A percentile compares a stretch with the other conserved stretches of the same genome.
These are phyloP conservation scores for Isoperla grammatica DNA, from an alignment of 2,888 invertebrate species.

Conservation along the genomic window DNA sequence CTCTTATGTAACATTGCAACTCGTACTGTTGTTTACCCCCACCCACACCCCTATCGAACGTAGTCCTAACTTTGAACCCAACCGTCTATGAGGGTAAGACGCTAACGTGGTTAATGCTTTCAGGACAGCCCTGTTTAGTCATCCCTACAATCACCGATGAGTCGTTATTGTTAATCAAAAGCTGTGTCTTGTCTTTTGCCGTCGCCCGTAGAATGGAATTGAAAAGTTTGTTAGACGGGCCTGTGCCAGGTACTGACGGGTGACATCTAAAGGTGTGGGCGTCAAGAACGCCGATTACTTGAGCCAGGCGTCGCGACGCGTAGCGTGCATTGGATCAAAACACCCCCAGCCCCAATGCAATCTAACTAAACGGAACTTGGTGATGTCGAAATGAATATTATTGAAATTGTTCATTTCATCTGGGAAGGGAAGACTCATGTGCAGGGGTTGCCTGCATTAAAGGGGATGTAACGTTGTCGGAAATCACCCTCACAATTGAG, in stretches of 20 bases:
- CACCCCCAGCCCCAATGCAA: neutral
- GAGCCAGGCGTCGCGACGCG: constrained; percentile 1
- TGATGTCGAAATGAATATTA: constrained; percentile 10
- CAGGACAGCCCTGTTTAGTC: no score
- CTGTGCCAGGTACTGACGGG: constrained; percentile 5
- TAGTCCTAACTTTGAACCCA: no score
- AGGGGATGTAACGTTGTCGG: constrained; percentile 13
- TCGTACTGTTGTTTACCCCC: no score
- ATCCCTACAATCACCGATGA: no score
- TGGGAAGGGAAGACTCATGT: neutral
- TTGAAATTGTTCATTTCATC: constrained; percentile 17
- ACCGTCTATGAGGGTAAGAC: no score
- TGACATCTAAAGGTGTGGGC: neutral
- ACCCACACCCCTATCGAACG: no score
- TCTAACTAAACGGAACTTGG: constrained; percentile 9
- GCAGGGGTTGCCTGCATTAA: neutral
- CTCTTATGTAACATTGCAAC: no score
- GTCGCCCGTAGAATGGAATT: neutral
- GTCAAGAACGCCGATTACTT: neutral
- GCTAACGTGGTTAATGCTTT: no score
- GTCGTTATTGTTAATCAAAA: neutral
- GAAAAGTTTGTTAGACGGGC: constrained; percentile 9
- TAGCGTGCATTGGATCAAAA: no score
- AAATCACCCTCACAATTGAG: constrained; percentile 1
- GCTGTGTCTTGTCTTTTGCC: no score